Base-by-base conservation (phyloP, 2,888 invertebrate species). In the Bursaphelenchus okinawaensis region DNA sequence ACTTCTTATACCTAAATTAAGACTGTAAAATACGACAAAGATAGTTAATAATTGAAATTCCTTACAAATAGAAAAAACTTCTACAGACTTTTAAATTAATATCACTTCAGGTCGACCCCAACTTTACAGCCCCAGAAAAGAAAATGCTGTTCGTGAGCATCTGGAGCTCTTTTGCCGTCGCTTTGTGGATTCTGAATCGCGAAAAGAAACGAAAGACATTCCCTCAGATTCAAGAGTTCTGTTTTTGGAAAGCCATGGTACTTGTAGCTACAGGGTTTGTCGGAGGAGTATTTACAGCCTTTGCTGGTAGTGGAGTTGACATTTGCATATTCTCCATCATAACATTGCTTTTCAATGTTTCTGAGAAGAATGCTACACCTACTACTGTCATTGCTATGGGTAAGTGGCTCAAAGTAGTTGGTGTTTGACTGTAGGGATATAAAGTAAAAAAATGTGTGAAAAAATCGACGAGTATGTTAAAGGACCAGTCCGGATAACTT, bases 141-240 rank as follows among this genome's bases (percentile, higher is more conserved):
- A 83, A 83, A 64, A 83, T 83, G 79, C 65, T 76, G 22, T 82
- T 83, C 67, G 82, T 83, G 16, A 76, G 80, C 1, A 75, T 83
- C 22, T 82, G 81, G 82, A 75, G 76, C 19, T 69, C 81, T 0
- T 82, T 83, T 65, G 81, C 83, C 3, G 71, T 81, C 26, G 79
- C 82, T 6, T 68, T 82, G n/a, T 80, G 76, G 63, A 66, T 83
- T 20, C 70, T 82, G n/a, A 83, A 83, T 66, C 67, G 70, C 0
- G 70, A 77, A 29, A 72, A 70, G 65, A 67, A 83, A 52, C 66
- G 80, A 2, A 67, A 40, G 31, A 72, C 72, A n/a, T 61, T 68
- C 26, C 69, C 67, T n/a, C 57, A 66, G 22, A 78, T 77, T 23
- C 74, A 72, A 7, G 66, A 71, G 16, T 73, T 77, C 51, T 62